Evolutionary conservation across 2,797 vertebrate species (phyloP).

Genomic region (Bovichtus diacanthus): DNA sequence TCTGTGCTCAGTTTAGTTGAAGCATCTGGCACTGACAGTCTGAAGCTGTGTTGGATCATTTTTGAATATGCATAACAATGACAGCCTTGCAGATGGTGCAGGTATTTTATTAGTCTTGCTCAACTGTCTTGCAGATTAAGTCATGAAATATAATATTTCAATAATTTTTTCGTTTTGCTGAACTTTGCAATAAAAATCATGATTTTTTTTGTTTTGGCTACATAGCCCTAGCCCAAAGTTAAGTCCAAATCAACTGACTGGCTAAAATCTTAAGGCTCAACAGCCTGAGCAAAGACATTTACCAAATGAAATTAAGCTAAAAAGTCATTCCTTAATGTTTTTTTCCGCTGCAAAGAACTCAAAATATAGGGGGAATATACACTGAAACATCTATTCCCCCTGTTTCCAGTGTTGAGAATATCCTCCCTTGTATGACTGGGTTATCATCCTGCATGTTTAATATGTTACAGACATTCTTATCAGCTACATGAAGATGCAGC

Average conservation of each 20-base stretch:
- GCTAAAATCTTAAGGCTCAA: too few relatives aligned
- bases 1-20: background rate
- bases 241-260: too few relatives aligned
- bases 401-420: background rate
- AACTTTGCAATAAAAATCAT: background rate
- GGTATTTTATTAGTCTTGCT: background rate
- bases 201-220: background rate
- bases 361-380: too few relatives aligned
- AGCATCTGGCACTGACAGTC: conserved; percentile 16
- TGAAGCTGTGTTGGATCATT: background rate
- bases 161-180: background rate
- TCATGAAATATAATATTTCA: background rate
- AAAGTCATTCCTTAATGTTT: background rate
- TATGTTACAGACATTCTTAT: conserved; percentile 9
- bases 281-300: background rate
- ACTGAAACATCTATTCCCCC: too few relatives aligned
- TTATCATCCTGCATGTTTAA: background rate
- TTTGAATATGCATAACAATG: background rate
- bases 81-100: conserved; percentile 10
- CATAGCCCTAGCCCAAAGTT: background rate
- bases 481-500: background rate
- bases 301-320: background rate
- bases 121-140: background rate
- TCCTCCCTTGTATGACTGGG: background rate
- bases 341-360: too few relatives aligned